phyloP scores from a whole-genome alignment of 37 sponge, comb jelly and placozoan species.

The Tethya wilhelma region DNA sequence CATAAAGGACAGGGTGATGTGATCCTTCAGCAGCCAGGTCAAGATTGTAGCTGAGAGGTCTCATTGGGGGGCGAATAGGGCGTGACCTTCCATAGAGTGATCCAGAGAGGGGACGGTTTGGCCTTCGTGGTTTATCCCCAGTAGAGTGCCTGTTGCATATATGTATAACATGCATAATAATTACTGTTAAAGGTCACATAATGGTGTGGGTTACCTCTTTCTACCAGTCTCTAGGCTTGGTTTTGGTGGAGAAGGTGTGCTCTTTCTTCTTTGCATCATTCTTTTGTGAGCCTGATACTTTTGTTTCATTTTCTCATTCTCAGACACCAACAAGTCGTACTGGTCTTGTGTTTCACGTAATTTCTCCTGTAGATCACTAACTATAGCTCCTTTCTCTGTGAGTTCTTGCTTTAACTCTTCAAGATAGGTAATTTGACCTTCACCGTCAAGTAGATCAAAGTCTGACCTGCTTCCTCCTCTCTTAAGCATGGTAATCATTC shows the following conservation, averaged over 20 bases:
- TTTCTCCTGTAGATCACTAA: conserved; percentile 17
- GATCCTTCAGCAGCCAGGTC: conserved; percentile 1
- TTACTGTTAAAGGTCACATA: not conserved
- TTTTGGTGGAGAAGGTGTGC: not conserved
- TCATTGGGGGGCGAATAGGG: not conserved
- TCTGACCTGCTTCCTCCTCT: conserved; percentile 1
- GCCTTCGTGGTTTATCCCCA: not conserved
- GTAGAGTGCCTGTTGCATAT: not conserved
- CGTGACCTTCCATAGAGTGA: conserved; percentile 1
- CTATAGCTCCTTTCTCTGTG: not conserved
- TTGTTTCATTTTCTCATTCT: conserved; percentile 49
- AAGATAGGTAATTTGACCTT: not conserved
- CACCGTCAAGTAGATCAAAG: not conserved
- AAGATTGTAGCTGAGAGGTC: not conserved
- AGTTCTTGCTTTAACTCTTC: conserved; percentile 34
- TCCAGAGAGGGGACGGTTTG: conserved; percentile 17
- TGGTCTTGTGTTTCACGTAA: conserved; percentile 21
- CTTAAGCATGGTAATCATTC: conserved; percentile 10
- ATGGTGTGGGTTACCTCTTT: no score
- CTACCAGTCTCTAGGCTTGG: no score
- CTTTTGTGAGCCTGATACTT: conserved; percentile 33
- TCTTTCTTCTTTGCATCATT: conserved; percentile 16
- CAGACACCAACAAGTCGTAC: conserved; percentile 30
- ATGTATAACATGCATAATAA: no score
- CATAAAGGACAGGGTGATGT: conserved; percentile 9